Percentiles rank a stretch among this genome's conserved stretches.
Evolutionary conservation across 2,797 vertebrate species (phyloP).

Genomic region (Mus spretus): DNA sequence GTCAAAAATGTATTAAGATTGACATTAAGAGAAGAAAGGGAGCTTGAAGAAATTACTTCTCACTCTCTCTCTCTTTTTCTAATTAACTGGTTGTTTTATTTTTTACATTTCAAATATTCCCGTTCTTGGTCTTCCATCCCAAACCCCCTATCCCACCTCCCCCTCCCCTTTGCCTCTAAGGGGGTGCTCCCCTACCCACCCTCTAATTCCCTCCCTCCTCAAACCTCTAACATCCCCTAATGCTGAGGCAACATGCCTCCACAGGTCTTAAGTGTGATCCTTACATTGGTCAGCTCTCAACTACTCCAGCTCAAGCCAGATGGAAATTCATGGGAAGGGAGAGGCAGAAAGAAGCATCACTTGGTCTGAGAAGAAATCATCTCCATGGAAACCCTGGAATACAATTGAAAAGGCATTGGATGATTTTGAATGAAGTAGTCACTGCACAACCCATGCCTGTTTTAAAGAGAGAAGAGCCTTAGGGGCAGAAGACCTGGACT

Average conservation of each 20-base stretch:
- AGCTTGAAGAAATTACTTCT: background rate
- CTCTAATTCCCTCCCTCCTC: background rate
- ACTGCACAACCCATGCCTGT: background rate
- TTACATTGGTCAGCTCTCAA: background rate
- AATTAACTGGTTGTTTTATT: background rate
- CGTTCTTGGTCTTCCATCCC: background rate
- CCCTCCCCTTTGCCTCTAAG: background rate
- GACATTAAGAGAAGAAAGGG: background rate
- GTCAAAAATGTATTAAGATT: background rate
- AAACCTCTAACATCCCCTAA: background rate
- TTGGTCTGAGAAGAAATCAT: no score
- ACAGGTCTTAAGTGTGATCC: no score
- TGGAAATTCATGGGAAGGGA: rapidly evolving
- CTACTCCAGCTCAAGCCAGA: background rate
- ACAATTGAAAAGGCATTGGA: background rate
- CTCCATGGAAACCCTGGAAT: background rate
- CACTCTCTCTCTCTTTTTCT: background rate
- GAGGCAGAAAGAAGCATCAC: background rate
- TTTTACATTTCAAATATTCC: background rate
- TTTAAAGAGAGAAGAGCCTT: background rate
- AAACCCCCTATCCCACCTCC: rapidly evolving
- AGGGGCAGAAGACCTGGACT: background rate
- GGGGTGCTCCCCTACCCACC: background rate
- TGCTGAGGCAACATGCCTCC: background rate
- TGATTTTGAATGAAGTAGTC: background rate